Evolutionary conservation across 2,888 invertebrate species (phyloP).

Genomic region (Girardia tigrina): DNA sequence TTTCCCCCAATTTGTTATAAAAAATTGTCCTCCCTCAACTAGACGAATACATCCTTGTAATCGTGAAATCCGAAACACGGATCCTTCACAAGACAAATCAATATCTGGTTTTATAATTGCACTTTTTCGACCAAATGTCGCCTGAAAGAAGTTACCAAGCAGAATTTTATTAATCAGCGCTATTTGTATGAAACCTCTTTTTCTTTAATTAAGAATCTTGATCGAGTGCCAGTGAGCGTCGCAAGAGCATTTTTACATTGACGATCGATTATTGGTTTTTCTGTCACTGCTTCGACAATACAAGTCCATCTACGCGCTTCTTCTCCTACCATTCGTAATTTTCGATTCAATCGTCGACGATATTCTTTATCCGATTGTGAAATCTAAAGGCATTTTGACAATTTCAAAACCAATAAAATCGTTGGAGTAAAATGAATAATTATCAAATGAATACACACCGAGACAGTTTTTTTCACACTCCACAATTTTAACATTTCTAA

Average conservation of each 20-base stretch:
- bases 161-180: neutral
- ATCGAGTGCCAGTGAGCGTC: neutral
- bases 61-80: constrained; percentile 72
- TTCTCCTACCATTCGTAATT: constrained; percentile 21
- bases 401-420: neutral
- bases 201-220: neutral
- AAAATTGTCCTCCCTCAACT: constrained; percentile 81
- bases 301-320: constrained; percentile 5
- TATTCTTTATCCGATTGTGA: neutral
- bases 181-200: neutral
- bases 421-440: too few species aligned
- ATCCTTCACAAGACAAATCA: constrained; percentile 78
- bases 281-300: neutral
- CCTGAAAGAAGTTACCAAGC: neutral
- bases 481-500: too few species aligned
- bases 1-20: constrained; percentile 82
- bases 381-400: too few species aligned
- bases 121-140: constrained; percentile 11
- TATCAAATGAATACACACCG: too few species aligned
- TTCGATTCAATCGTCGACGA: neutral
- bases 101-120: constrained; percentile 57
- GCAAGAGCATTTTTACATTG: constrained; percentile 6
- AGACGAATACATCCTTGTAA: constrained; percentile 78
- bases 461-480: too few species aligned
- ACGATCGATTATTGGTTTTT: constrained; percentile 6